Base-by-base conservation (phyloP, 64 coral and sea anemone genomes). In the Catalaphyllia jardinei region DNA sequence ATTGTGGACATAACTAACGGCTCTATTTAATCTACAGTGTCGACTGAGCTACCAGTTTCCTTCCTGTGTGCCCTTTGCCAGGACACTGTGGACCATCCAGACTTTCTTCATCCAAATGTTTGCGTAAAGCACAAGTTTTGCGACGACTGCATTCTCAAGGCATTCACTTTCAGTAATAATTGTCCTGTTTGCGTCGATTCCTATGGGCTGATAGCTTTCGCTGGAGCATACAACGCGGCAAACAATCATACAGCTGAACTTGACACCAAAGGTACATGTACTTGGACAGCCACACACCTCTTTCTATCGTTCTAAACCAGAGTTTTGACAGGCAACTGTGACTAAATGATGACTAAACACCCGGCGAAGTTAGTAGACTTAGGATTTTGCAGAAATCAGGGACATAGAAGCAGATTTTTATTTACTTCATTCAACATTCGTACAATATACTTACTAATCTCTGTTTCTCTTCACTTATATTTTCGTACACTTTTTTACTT, bases 121-220 rank as follows among this genome's bases (percentile, higher is more conserved):
- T 83, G 79, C 39, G 31, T 10, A 10, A 12, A 65, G 19, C 79
- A 83, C 30, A 83, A 65, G 59, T 83, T 83, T 42, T 83, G 79
- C 59, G 79, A 83, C 59, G 79, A 83, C 33, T 83, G 79, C 33
- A 39, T 65, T 1, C 25, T 65, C 1, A 83, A 39, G 8, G 79
- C 79, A 17, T 83, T 67, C 60, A 39, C 79, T 22, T 24, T 64
- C 61, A 83, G 79, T 83, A 14, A 20, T 20, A 38, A 22, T 28
- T 83, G 60, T 24, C 79, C 29, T 22, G 79, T 31, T 25, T 83
- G 79, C 31, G 22, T 65, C 18, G 79, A 83, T 83, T 31, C 59
- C 20, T 17, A 31, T 65, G 79, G 79, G 24, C 61, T 83, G 31
- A 83, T 67, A 62, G 65, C 18, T 18, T 10, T 18, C 8, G 10